These are phyloP conservation scores for Panurus biarmicus DNA, from an alignment of 2,113 vertebrate species.

Conservation along the genomic window DNA sequence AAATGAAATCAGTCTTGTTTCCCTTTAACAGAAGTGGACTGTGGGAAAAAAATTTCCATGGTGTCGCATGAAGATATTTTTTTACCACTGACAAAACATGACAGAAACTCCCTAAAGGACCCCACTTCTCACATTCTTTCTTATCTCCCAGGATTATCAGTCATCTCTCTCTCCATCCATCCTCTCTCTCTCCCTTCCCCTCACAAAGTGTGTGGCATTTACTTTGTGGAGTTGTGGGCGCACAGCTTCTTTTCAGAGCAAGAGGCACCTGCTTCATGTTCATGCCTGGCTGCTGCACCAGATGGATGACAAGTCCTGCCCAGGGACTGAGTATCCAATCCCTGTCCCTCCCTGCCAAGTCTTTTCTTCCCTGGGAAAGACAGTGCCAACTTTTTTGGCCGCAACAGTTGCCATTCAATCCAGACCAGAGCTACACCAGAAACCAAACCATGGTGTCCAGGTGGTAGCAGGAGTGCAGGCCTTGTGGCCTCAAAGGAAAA, in stretches of 20 bases:
- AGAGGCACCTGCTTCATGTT: background rate
- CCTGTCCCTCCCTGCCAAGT: background rate
- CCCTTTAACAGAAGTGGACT: background rate
- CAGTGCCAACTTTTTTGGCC: background rate
- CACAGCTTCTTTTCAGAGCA: background rate
- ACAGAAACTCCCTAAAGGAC: background rate
- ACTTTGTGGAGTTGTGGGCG: background rate
- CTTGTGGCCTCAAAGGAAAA: background rate
- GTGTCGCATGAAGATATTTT: background rate
- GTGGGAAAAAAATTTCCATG: background rate
- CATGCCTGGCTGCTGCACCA: background rate
- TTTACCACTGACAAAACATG: background rate
- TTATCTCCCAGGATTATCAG: background rate
- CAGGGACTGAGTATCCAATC: background rate
- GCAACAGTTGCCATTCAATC: fast-evolving
- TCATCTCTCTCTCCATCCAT: background rate
- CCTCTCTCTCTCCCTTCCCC: background rate
- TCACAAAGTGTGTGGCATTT: background rate
- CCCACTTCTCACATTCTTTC: background rate
- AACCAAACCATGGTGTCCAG: background rate
- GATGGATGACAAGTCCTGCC: background rate
- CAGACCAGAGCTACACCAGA: background rate
- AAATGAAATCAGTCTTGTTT: background rate
- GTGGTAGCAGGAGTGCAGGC: background rate
- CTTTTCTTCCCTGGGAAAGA: background rate